phyloP scores from a whole-genome alignment of 1,140 invertebrate genomes.

The Heliconius congener region DNA sequence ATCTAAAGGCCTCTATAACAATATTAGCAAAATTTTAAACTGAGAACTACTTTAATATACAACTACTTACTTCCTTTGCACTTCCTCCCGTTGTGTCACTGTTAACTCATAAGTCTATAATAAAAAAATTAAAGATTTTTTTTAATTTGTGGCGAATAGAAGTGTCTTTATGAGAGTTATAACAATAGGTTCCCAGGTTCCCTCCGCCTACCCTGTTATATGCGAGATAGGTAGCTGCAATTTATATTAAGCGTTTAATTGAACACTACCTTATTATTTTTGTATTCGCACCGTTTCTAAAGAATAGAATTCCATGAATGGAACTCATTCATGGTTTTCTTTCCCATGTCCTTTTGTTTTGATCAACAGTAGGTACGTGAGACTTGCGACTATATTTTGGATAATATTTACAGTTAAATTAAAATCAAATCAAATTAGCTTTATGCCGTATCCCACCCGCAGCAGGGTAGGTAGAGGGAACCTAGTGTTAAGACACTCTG shows the following conservation, averaged over 20 bases:
- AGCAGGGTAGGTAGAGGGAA: not conserved
- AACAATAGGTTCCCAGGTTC: no score
- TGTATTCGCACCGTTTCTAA: not conserved
- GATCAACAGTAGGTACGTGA: not conserved
- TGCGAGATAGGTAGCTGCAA: not conserved
- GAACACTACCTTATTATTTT: not conserved
- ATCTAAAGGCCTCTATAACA: no score
- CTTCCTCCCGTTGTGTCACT: no score
- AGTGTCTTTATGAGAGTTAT: no score
- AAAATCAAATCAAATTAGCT: not conserved
- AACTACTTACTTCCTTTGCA: no score
- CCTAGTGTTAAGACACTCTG: not conserved
- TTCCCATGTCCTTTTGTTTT: slow-evolving; percentile 13
- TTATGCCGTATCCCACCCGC: no score
- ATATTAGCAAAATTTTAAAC: no score
- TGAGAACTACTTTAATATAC: no score
- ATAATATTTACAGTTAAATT: not conserved
- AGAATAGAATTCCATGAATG: not conserved
- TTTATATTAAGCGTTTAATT: not conserved
- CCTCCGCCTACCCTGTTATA: no score
- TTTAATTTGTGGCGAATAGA: no score
- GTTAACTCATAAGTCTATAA: no score
- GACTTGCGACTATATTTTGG: not conserved
- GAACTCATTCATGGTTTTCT: not conserved
- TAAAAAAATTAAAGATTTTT: no score